These are phyloP conservation scores for Motacilla tschutschensis DNA, from an alignment of 2,113 vertebrate genomes.

Conservation along the genomic window DNA sequence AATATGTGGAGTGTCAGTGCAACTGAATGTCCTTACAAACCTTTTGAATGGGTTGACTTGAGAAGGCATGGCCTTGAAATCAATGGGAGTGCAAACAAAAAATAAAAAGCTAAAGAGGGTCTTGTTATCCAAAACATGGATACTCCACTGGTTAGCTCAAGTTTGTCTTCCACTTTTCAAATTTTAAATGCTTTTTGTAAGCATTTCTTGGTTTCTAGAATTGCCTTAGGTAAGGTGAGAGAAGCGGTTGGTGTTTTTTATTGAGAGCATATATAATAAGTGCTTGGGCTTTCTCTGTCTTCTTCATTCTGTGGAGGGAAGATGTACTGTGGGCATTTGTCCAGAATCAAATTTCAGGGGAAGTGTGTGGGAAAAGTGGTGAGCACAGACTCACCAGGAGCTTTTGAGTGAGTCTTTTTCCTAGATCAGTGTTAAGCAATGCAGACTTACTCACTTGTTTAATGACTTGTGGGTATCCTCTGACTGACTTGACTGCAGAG, in stretches of 20 bases:
- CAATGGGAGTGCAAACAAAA: not conserved
- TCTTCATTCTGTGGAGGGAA: not conserved
- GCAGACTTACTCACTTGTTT: not conserved
- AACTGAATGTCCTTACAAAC: not conserved
- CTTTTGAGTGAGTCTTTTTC: not conserved
- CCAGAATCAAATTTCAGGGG: not conserved
- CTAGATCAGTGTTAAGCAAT: not conserved
- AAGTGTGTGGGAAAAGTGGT: no score
- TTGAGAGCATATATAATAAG: rapidly evolving
- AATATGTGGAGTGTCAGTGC: rapidly evolving
- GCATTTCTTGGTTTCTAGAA: not conserved
- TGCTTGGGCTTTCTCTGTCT: not conserved
- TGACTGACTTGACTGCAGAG: not conserved
- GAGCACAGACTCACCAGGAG: not conserved
- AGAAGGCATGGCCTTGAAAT: not conserved
- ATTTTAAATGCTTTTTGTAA: not conserved
- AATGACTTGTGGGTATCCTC: no score
- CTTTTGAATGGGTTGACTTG: not conserved
- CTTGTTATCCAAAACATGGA: not conserved
- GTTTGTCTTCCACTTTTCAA: not conserved
- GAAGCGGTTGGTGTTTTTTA: not conserved
- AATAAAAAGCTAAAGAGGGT: not conserved
- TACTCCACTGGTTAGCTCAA: not conserved
- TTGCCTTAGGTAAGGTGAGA: not conserved
- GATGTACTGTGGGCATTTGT: not conserved